These are phyloP conservation scores for Pinna nobilis DNA, from an alignment of 1,140 invertebrate species.

Conservation along the genomic window DNA sequence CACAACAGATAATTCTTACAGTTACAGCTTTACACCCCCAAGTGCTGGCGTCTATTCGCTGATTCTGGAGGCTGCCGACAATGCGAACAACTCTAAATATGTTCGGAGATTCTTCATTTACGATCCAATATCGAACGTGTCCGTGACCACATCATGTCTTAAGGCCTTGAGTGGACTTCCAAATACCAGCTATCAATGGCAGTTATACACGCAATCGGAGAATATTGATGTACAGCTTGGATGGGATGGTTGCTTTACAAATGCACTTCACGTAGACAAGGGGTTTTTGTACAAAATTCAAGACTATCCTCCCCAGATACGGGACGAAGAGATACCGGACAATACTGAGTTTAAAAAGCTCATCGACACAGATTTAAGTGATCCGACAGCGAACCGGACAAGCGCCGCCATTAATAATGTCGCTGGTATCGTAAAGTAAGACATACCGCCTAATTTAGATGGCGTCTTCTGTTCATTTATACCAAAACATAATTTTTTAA, in stretches of 20 bases:
- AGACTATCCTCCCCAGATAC: constrained; percentile 36
- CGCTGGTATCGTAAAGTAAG: constrained; percentile 42
- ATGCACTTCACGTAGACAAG: constrained; percentile 43
- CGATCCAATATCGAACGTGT: constrained; percentile 39
- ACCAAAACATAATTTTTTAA: too few species aligned
- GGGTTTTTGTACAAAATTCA: constrained; percentile 37
- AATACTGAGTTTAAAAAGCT: constrained; percentile 29
- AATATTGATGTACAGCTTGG: constrained; percentile 3
- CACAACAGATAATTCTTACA: neutral
- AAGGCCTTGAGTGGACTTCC: neutral
- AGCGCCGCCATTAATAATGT: constrained; percentile 38
- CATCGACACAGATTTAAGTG: constrained; percentile 12
- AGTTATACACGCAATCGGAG: neutral
- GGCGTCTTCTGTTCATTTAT: too few species aligned
- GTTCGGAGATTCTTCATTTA: constrained; percentile 44
- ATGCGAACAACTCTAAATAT: constrained; percentile 53
- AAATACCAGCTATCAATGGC: constrained; percentile 31
- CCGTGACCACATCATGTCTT: constrained; percentile 28
- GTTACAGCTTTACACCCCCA: constrained; percentile 23
- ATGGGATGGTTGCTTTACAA: constrained; percentile 47
- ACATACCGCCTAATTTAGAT: too few species aligned
- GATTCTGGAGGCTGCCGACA: constrained; percentile 49
- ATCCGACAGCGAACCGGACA: constrained; percentile 38
- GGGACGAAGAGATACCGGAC: constrained; percentile 11
- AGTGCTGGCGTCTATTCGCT: constrained; percentile 48